phyloP scores from a whole-genome alignment of 1,140 invertebrate genomes.

The Bombus difficillimus region DNA sequence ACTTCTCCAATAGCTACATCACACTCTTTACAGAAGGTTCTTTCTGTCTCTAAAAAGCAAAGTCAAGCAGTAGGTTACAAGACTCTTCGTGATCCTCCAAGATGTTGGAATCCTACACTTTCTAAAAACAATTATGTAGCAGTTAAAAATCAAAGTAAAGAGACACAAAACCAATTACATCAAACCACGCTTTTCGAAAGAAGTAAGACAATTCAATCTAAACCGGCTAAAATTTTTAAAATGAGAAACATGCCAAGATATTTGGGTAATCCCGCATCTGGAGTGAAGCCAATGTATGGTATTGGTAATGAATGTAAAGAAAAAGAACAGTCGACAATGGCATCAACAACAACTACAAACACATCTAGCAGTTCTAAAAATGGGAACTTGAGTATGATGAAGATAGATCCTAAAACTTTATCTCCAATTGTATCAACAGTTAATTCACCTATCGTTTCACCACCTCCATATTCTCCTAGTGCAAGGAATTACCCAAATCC shows the following conservation, averaged over 20 bases:
- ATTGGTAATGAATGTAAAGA: slow-evolving; percentile 75
- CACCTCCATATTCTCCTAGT: slow-evolving; percentile 81
- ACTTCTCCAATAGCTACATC: slow-evolving; percentile 45
- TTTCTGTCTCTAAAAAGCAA: slow-evolving; percentile 67
- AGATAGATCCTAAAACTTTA: slow-evolving; percentile 85
- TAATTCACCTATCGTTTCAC: slow-evolving; percentile 76
- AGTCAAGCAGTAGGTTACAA: slow-evolving; percentile 82
- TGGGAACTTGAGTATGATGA: slow-evolving; percentile 81
- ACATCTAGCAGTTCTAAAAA: slow-evolving; percentile 69
- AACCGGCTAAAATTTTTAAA: slow-evolving; percentile 85
- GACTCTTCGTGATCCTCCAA: slow-evolving; percentile 84
- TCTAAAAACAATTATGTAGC: slow-evolving; percentile 82
- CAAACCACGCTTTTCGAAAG: slow-evolving; percentile 57
- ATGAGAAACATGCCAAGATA: slow-evolving; percentile 84
- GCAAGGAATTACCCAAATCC: slow-evolving; percentile 79
- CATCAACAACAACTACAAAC: slow-evolving; percentile 49
- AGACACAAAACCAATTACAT: slow-evolving; percentile 50
- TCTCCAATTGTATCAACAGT: slow-evolving; percentile 81
- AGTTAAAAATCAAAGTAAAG: slow-evolving; percentile 77
- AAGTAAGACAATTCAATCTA: slow-evolving; percentile 77
- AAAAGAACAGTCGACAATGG: slow-evolving; percentile 71
- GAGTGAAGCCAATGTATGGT: slow-evolving; percentile 85
- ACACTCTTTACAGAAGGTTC: slow-evolving; percentile 59
- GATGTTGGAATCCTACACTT: slow-evolving; percentile 85
- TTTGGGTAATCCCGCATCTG: slow-evolving; percentile 85